These are phyloP conservation scores for Tinea trinotella DNA, from an alignment of 2,888 invertebrate species.

Conservation along the genomic window DNA sequence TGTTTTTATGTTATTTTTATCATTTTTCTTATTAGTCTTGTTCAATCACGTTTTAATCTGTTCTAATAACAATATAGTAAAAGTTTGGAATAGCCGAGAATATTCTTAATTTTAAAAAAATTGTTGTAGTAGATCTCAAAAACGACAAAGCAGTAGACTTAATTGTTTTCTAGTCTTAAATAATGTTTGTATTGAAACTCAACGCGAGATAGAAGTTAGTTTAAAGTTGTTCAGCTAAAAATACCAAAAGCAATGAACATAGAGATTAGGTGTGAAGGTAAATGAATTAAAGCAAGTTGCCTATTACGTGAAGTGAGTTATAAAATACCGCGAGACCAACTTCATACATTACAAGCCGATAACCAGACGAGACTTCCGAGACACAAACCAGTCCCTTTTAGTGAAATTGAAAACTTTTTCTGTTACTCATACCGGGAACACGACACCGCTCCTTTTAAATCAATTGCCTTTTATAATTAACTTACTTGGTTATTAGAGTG, in stretches of 20 bases:
- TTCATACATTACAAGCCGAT: constrained; percentile 73
- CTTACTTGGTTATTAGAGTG: constrained; percentile 62
- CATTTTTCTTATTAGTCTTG: too few relatives aligned
- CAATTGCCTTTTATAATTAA: constrained; percentile 72
- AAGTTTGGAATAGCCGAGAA: too few relatives aligned
- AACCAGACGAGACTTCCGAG: constrained; percentile 72
- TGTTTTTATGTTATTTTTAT: too few relatives aligned
- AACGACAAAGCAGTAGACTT: too few relatives aligned
- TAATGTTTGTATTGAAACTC: too few relatives aligned
- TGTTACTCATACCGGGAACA: constrained; percentile 67
- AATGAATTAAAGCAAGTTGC: constrained; percentile 60
- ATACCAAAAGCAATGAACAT: background rate
- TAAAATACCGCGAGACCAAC: constrained; percentile 67
- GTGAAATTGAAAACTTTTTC: constrained; percentile 74
- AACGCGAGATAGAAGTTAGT: too few relatives aligned
- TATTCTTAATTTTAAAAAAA: too few relatives aligned
- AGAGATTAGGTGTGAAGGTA: constrained; percentile 35
- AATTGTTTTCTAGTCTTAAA: too few relatives aligned
- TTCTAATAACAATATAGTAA: too few relatives aligned
- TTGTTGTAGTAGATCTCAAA: too few relatives aligned
- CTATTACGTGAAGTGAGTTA: constrained; percentile 70
- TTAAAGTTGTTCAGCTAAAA: too few relatives aligned
- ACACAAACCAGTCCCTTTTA: constrained; percentile 74
- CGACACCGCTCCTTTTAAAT: constrained; percentile 68
- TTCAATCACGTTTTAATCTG: too few relatives aligned